Evolutionary conservation across 2,797 vertebrate species (phyloP), one percentile per base, ranked within the genome.

Genomic region (Enteromius trimaculatus): DNA sequence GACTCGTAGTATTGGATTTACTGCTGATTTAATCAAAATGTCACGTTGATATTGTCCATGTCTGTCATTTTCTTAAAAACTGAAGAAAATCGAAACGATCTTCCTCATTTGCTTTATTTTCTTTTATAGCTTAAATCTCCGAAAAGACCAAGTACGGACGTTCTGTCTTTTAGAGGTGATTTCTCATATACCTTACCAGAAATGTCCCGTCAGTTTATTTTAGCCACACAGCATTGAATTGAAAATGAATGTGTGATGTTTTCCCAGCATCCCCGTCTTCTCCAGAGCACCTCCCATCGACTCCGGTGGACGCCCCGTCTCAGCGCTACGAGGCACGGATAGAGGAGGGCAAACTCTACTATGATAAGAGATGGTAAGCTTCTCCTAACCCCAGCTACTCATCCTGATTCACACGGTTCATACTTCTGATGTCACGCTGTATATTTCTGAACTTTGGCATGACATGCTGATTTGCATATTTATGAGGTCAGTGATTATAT

Each of bases 281-380:
- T 79, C 98, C 98, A 0, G 98, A 99, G 66, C 97, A 97, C 83
- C 92, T 99, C 80, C 97, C 98, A 34, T 90, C 95, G 0, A 93
- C 95, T 4, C 98, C 97, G 16, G 92, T 97, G 81, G 98, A 99
- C 91, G 96, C 88, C 86, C 97, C 97, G 0, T 94, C 95, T 0
- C 98, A 98, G 91, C 95, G 98, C 0, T 99, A 97, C 37, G 98
- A 99, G 85, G 97, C 98, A 53, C 96, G 98, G 82, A 98, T 99
- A 89, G 98, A 99, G 90, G 98, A 99, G 11, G 98, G 97, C n/a
- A 99, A 98, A 85, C 95, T 99, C 37, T 99, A 98, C 92, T 99
- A 99, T 31, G 98, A 99, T 90, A 99, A 99, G 90, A 95, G 98
- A 98, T 99, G 98, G 98, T 99, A 90, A 83, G 92, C 81, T 55